These are phyloP conservation scores for Mola mola DNA, from an alignment of 2,113 vertebrate genomes.

Conservation along the genomic window DNA sequence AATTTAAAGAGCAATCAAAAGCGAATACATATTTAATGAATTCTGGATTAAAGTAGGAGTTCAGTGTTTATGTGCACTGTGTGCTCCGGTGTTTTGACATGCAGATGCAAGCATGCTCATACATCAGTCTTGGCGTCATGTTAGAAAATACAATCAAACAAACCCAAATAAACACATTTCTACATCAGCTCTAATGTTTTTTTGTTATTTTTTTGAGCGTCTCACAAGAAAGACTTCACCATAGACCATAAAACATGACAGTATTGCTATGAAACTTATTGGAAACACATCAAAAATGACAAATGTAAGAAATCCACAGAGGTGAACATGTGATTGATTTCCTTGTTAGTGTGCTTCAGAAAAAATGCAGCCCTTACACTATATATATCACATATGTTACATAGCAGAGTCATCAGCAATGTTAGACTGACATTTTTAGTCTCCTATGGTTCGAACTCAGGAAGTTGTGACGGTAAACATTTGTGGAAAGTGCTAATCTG, in stretches of 20 bases:
- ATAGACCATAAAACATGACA: neutral
- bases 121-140: neutral
- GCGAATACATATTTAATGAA: slow-evolving; percentile 71
- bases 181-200: neutral
- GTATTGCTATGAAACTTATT: slow-evolving; percentile 1
- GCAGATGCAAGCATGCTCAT: neutral
- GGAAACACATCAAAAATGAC: slow-evolving; percentile 16
- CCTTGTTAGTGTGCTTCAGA: slow-evolving; percentile 16
- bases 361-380: neutral
- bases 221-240: neutral
- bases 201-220: neutral
- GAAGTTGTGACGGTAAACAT: neutral
- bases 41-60: slow-evolving; percentile 29
- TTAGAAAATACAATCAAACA: slow-evolving; percentile 24
- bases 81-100: slow-evolving; percentile 10
- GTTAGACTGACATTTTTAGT: neutral
- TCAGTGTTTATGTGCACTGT: neutral
- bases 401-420: neutral
- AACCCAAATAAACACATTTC: slow-evolving; percentile 18
- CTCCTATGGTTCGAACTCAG: neutral
- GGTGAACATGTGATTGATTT: slow-evolving; percentile 10
- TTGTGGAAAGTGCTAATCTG: neutral
- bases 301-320: slow-evolving; percentile 9
- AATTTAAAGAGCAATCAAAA: slow-evolving; percentile 70
- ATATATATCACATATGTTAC: neutral